Evolutionary conservation across 2,888 invertebrate genomes (phyloP), one percentile per base, ranked within the genome.

Genomic region (Leptothorax acervorum): DNA sequence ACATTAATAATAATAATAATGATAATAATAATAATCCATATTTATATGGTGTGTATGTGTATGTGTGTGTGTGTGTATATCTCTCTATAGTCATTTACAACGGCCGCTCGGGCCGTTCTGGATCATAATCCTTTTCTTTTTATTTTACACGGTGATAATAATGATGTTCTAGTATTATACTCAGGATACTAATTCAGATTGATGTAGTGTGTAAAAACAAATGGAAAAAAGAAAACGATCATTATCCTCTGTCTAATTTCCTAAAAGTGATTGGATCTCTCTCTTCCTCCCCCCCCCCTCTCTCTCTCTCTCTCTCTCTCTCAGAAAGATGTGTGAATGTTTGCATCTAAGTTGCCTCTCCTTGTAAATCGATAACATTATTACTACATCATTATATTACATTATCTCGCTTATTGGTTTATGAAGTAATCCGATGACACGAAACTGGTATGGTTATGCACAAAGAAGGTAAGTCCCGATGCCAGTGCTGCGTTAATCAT

Each of bases 401-500:
- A 89, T 86, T 82, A 84, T 86, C 74, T 84, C 76, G 84, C 63
- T 88, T 85, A 84, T 83, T 89, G 83, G 84, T 86, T 90, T 82
- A 83, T 88, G 88, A 68, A 83, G 86, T 91, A 88, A 88, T 90
- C 89, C 87, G 35, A 89, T 90, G 90, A 89, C 87, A 90, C 90
- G 90, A 90, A 90, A 92, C 86, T 89, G 87, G 76, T 86, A 86
- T 86, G 86, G 86, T 89, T 87, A 87, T 86, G 89, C 88, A 85
- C 70, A 88, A 90, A 90, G 89, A 92, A 90, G 92, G 86, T 91
- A 92, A 92, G 92, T 92, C 91, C 91, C 92, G 91, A 92, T 93
- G 92, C 92, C 91, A 87, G 90, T 89, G 91, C 90, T 91, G 88
- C 89, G 86, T 79, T 89, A 76, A 82, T 82, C 78, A 74, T 82